Conservation (phyloP, 2,113 vertebrate species). For the Oryzias celebensis region DNA sequence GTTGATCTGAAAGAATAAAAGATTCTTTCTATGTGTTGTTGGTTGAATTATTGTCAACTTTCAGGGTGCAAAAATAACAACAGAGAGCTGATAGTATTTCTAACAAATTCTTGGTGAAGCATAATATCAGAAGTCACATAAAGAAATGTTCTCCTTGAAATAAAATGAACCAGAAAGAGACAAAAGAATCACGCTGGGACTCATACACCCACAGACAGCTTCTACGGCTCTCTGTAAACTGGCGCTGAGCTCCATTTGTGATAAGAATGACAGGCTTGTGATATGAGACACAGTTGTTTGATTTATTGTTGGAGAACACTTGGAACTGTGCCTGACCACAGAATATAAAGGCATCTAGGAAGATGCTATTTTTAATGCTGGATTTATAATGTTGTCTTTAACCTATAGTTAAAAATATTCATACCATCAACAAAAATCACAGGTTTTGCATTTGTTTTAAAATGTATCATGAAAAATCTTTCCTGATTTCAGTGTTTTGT, state of each 20-base stretch:
- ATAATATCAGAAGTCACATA: neutral
- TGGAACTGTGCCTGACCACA: constrained; percentile 9
- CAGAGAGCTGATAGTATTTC: neutral
- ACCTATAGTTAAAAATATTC: neutral
- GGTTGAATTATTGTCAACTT: constrained; percentile 13
- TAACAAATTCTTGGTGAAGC: neutral
- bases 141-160: neutral
- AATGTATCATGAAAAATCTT: no score
- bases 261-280: constrained; percentile 13
- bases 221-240: constrained; percentile 16
- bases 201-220: neutral
- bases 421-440: neutral
- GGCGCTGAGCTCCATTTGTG: constrained; percentile 1
- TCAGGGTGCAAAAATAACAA: neutral
- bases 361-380: constrained; percentile 1
- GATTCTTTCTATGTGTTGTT: constrained; percentile 6
- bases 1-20: constrained; percentile 12
- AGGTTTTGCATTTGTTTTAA: neutral
- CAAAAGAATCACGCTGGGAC: neutral
- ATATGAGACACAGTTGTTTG: constrained; percentile 28
- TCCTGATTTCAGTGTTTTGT: no score
- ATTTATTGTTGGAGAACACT: constrained; percentile 20
- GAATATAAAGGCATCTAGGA: constrained; percentile 2
- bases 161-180: constrained; percentile 7
- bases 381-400: constrained; percentile 3